Conservation (phyloP, 2,888 invertebrate genomes). For the Netelia fuscicornis region DNA sequence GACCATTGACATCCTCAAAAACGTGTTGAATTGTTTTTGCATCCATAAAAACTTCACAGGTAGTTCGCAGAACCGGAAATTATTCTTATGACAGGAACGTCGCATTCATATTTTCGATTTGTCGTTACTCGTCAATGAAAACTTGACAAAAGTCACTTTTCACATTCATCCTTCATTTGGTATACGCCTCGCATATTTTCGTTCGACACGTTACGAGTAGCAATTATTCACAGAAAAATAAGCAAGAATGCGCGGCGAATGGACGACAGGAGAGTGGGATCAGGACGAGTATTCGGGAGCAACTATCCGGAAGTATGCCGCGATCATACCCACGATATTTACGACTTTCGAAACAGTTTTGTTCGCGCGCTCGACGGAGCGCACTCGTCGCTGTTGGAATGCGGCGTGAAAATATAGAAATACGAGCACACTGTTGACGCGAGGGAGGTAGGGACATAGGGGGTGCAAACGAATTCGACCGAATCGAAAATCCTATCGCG, state of each 20-base stretch:
- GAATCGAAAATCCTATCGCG: neutral
- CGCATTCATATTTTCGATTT: too few species aligned
- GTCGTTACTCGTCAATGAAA: too few species aligned
- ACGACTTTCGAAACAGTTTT: conserved; percentile 44
- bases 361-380: neutral
- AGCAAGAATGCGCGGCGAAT: neutral
- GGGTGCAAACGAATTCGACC: neutral
- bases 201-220: neutral
- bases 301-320: neutral
- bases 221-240: conserved; percentile 22
- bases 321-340: conserved; percentile 30
- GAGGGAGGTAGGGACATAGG: neutral
- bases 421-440: neutral
- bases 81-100: too few species aligned
- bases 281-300: neutral
- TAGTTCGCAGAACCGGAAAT: too few species aligned
- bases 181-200: neutral
- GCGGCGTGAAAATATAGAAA: conserved; percentile 48
- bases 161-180: too few species aligned
- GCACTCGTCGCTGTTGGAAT: neutral
- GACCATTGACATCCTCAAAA: too few species aligned
- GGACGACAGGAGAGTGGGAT: neutral
- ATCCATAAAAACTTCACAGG: too few species aligned
- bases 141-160: too few species aligned
- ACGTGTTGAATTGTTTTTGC: too few species aligned